phyloP scores from a whole-genome alignment of 2,797 vertebrate species.

The Gobionotothen gibberifrons region DNA sequence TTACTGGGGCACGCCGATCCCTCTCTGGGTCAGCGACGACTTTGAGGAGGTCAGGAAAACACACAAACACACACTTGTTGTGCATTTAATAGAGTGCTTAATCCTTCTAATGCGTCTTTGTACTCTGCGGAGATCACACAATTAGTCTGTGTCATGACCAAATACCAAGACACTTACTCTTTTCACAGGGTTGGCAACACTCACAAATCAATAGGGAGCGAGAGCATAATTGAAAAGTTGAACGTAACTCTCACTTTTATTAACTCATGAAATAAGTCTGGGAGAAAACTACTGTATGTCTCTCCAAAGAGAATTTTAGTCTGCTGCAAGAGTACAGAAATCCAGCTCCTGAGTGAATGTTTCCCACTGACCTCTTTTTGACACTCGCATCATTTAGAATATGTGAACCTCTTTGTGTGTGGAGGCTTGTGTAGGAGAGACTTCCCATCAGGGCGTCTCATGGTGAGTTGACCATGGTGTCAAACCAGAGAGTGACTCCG shows the following conservation, averaged over 20 bases:
- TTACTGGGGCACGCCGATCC: slow-evolving; percentile 98
- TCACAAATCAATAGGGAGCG: slow-evolving; percentile 42
- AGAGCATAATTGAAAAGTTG: slow-evolving; percentile 54
- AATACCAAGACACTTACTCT: slow-evolving; percentile 49
- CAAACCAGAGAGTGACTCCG: slow-evolving; percentile 48
- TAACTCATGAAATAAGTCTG: slow-evolving; percentile 39
- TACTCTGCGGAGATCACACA: slow-evolving; percentile 18
- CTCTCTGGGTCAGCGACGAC: slow-evolving; percentile 96
- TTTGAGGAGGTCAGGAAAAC: slow-evolving; percentile 78
- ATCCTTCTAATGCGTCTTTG: slow-evolving; percentile 30
- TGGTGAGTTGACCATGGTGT: slow-evolving; percentile 42
- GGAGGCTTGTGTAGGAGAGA: slow-evolving; percentile 30
- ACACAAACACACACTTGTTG: slow-evolving; percentile 5
- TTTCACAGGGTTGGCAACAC: slow-evolving; percentile 22
- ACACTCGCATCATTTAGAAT: slow-evolving; percentile 48
- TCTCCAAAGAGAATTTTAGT: slow-evolving; percentile 20
- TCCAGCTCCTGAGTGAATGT: slow-evolving; percentile 20
- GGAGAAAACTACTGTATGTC: neutral
- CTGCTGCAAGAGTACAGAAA: slow-evolving; percentile 27
- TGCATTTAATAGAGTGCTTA: slow-evolving; percentile 29
- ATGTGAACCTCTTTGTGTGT: slow-evolving; percentile 17
- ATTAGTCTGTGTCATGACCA: slow-evolving; percentile 49
- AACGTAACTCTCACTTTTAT: slow-evolving; percentile 45
- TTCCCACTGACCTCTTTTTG: slow-evolving; percentile 58
- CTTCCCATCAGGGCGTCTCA: slow-evolving; percentile 18